Percentiles rank a stretch among this genome's conserved stretches.
These are phyloP conservation scores for Platynereis dumerilii DNA, from an alignment of 2,888 invertebrate species.

Conservation along the genomic window DNA sequence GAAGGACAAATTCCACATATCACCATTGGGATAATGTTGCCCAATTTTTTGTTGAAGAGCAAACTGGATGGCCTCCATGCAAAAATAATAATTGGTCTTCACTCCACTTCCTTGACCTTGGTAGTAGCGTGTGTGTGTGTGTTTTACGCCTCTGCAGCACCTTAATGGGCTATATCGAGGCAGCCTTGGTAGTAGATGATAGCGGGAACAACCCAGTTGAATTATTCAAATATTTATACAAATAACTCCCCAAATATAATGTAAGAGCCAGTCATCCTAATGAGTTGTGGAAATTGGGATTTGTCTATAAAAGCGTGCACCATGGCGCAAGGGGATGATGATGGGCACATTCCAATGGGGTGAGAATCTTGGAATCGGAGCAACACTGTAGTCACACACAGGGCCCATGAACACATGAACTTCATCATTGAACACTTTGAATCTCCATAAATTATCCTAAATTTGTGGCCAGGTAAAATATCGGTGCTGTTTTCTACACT, in stretches of 20 bases:
- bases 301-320: constrained; percentile 54
- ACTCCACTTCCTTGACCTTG: constrained; percentile 20
- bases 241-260: constrained; percentile 50
- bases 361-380: constrained; percentile 86
- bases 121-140: too few species aligned
- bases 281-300: constrained; percentile 76
- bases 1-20: constrained; percentile 24
- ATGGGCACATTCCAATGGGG: constrained; percentile 92
- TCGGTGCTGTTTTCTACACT: constrained; percentile 35
- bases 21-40: neutral
- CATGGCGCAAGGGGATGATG: constrained; percentile 72
- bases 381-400: constrained; percentile 72
- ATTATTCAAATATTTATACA: constrained; percentile 40
- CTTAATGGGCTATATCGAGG: too few species aligned
- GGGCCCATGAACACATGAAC: constrained; percentile 59
- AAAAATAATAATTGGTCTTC: constrained; percentile 72
- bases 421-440: constrained; percentile 48
- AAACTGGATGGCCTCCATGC: constrained; percentile 73
- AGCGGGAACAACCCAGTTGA: constrained; percentile 51
- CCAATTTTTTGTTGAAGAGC: constrained; percentile 55
- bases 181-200: constrained; percentile 51
- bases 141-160: too few species aligned
- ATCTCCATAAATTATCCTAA: constrained; percentile 43
- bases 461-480: constrained; percentile 34
- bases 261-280: constrained; percentile 63